phyloP scores from a whole-genome alignment of 2,113 vertebrate species.

The Coreoperca whiteheadi region DNA sequence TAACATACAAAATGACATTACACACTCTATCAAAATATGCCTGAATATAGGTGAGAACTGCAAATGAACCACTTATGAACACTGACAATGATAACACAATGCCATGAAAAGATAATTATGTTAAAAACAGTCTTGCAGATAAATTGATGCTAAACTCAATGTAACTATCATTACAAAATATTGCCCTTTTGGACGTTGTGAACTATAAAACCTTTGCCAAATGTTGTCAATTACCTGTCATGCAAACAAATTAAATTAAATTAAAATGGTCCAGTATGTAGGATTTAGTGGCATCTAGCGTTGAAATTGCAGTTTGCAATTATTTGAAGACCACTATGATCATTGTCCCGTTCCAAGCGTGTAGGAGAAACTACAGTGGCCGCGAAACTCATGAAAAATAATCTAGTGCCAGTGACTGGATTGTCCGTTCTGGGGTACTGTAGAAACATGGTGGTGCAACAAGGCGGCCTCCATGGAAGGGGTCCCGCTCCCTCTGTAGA shows the following conservation, averaged over 20 bases:
- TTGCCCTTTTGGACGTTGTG: not conserved
- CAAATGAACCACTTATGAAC: conserved; percentile 15
- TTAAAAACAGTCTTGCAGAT: conserved; percentile 15
- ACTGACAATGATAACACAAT: not conserved
- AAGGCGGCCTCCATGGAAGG: too few relatives aligned
- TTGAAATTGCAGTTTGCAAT: too few relatives aligned
- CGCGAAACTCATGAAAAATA: too few relatives aligned
- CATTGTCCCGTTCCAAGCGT: too few relatives aligned
- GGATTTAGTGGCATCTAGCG: too few relatives aligned
- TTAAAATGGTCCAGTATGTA: too few relatives aligned
- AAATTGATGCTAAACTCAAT: conserved; percentile 2
- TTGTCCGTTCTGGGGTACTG: too few relatives aligned
- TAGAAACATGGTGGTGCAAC: too few relatives aligned
- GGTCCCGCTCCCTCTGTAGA: too few relatives aligned
- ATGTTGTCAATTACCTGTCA: not conserved
- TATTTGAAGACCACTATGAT: too few relatives aligned
- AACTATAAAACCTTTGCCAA: conserved; percentile 1
- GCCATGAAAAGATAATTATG: not conserved
- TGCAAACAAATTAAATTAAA: not conserved
- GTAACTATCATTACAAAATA: conserved; percentile 9
- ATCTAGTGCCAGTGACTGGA: too few relatives aligned
- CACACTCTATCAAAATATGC: conserved; percentile 59
- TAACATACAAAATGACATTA: conserved; percentile 62
- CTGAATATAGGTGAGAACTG: conserved; percentile 27
- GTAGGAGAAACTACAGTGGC: too few relatives aligned